Conservation (phyloP, 1,140 invertebrate genomes). For the Gonioctena quinquepunctata region DNA sequence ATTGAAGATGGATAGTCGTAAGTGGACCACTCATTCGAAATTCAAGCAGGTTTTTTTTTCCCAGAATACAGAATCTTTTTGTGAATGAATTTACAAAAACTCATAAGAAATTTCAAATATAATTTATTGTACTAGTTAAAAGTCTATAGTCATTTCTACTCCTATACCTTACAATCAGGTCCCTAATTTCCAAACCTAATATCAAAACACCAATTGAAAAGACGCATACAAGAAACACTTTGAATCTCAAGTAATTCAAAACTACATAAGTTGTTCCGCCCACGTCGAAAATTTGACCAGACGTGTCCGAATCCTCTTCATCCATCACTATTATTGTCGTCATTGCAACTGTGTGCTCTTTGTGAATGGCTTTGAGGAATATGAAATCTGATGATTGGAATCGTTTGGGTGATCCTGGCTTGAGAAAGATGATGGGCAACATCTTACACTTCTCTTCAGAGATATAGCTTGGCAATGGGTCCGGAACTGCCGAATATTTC, state of each 20-base stretch:
- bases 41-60: too few species aligned
- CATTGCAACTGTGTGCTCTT: not conserved
- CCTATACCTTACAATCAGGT: not conserved
- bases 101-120: not conserved
- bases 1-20: too few species aligned
- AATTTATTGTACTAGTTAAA: not conserved
- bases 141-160: not conserved
- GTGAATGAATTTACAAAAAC: too few species aligned
- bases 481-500: too few species aligned
- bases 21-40: too few species aligned
- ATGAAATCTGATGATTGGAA: not conserved
- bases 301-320: not conserved
- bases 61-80: too few species aligned
- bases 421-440: not conserved
- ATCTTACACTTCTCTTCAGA: too few species aligned
- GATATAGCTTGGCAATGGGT: too few species aligned
- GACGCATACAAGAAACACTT: not conserved
- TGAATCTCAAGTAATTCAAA: not conserved
- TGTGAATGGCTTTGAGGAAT: not conserved
- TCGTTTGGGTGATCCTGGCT: too few species aligned
- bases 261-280: not conserved
- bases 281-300: not conserved
- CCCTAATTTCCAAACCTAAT: not conserved
- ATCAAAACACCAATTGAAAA: not conserved
- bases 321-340: not conserved